Evolutionary conservation across 2,113 vertebrate species (phyloP), one percentile per base, ranked within the genome.

Genomic region (Anser brachyrhynchus): DNA sequence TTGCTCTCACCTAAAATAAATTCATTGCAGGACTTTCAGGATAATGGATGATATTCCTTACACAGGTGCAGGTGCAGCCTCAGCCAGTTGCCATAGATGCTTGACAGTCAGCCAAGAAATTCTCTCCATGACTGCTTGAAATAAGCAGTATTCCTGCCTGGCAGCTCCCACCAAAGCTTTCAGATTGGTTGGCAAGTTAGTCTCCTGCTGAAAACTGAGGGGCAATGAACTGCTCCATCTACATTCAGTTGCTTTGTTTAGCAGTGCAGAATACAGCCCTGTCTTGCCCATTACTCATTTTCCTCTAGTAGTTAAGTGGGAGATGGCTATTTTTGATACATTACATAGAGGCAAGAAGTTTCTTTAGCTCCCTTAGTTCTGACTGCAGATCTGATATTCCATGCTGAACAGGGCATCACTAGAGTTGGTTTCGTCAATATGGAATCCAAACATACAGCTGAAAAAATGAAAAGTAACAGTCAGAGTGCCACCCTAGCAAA

Each of bases 31-130:
- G 7, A 37, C 33, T 81, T 84, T 91, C 29, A 33, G 65, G 70
- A 65, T 61, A 81, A 73, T 1, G 29, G 37, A 64, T 80, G 23
- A 41, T 80, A 33, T 25, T 86, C 35, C 72, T 71, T 78, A 76
- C 70, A 77, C 57, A 94, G 79, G 65, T 93, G 70, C 77, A 89
- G 81, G 46, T 91, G 55, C 71, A 87, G 37, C 43, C 65, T 77
- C 65, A 90, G 46, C n/a, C 85, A 81, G 57, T 92, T 96, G 46
- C 92, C 76, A 80, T 67, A 92, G 85, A 59, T 78, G 59, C 72
- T 71, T 90, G 85, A 92, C 65, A 92, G 69, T 39, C 46, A 89
- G 93, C 92, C 93, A 95, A 93, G 72, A 81, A 77, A 67, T 31
- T 67, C 75, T 75, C 59, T 84, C 49, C n/a, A 51, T 71, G 69